A percentile compares a stretch with the other conserved stretches of the same genome.
Conservation (phyloP, 2,888 invertebrate species). For the Digitonthophagus gazella region DNA sequence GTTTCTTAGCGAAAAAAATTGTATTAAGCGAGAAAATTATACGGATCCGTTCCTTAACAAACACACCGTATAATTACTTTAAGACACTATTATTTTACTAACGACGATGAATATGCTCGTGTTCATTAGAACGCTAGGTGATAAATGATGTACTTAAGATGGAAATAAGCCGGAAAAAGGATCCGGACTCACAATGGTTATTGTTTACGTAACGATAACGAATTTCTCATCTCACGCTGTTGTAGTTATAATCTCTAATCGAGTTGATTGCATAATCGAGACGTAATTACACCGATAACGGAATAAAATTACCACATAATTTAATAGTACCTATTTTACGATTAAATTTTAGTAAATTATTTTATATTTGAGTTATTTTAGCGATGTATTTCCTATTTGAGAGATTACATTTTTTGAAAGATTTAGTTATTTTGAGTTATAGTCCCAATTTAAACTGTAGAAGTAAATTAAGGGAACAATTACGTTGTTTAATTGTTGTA, state of each 20-base stretch:
- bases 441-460: too few relatives aligned
- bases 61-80: not conserved
- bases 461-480: not conserved
- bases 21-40: not conserved
- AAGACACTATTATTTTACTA: not conserved
- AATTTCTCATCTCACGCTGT: not conserved
- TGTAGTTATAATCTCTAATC: not conserved
- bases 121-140: not conserved
- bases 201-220: not conserved
- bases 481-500: not conserved
- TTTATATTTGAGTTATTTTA: too few relatives aligned
- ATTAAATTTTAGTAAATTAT: too few relatives aligned
- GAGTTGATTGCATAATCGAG: not conserved
- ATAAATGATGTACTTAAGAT: too few relatives aligned
- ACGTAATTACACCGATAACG: not conserved
- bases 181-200: not conserved
- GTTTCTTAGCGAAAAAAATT: not conserved
- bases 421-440: too few relatives aligned
- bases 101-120: not conserved
- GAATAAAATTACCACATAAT: not conserved
- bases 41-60: not conserved
- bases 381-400: too few relatives aligned
- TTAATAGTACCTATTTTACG: too few relatives aligned
- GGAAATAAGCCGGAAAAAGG: not conserved
- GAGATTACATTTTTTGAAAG: too few relatives aligned